phyloP scores from a whole-genome alignment of 92 coral and sea anemone species.

The Parazoanthus darwini region DNA sequence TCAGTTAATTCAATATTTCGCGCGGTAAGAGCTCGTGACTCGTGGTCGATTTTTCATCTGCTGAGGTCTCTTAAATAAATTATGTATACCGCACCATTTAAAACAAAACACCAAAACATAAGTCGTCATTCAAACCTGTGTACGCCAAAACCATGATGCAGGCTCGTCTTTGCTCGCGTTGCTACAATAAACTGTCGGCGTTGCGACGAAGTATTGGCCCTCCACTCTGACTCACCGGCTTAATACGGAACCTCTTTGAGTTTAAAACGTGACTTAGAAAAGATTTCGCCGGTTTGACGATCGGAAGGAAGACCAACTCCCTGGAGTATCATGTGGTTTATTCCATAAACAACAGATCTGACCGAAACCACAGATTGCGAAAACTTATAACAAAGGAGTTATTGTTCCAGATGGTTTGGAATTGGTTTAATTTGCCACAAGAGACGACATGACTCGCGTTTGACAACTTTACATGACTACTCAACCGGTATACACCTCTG shows the following conservation, averaged over 20 bases:
- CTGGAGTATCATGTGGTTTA: slow-evolving; percentile 21
- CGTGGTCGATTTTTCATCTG: slow-evolving; percentile 23
- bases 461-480: slow-evolving; percentile 14
- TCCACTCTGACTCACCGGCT: not conserved
- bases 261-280: slow-evolving; percentile 20
- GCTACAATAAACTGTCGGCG: not conserved
- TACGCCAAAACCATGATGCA: slow-evolving; percentile 29
- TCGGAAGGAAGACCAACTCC: slow-evolving; percentile 26
- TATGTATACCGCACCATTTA: slow-evolving; percentile 33
- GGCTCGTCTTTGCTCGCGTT: not conserved
- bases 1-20: not conserved
- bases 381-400: slow-evolving; percentile 27
- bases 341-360: slow-evolving; percentile 18
- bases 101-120: not conserved
- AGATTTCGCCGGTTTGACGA: slow-evolving; percentile 8
- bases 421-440: slow-evolving; percentile 15
- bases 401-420: slow-evolving; percentile 15
- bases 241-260: not conserved
- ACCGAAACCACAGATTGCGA: slow-evolving; percentile 15
- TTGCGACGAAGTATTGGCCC: not conserved
- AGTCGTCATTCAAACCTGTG: slow-evolving; percentile 30
- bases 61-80: slow-evolving; percentile 4
- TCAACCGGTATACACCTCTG: not conserved
- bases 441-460: not conserved
- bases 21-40: slow-evolving; percentile 18